phyloP scores from a whole-genome alignment of 2,888 invertebrate species.

The Scaptomyza polygonia region DNA sequence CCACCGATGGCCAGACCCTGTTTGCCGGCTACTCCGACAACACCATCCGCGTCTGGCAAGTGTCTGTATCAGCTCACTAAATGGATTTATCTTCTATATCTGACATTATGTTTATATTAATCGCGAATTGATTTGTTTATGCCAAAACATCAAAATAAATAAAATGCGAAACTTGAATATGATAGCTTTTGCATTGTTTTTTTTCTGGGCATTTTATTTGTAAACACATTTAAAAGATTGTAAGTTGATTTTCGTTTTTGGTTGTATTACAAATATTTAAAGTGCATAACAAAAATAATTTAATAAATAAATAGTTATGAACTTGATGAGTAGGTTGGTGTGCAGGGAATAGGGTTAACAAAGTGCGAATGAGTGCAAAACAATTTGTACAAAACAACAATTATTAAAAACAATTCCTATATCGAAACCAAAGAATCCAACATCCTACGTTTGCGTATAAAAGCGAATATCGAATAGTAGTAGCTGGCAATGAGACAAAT shows the following conservation, averaged over 20 bases:
- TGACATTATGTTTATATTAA: slow-evolving; percentile 48
- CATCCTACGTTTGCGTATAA: slow-evolving; percentile 6
- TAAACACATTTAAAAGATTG: slow-evolving; percentile 60
- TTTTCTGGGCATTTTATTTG: slow-evolving; percentile 55
- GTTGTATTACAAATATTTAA: slow-evolving; percentile 27
- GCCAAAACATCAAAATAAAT: slow-evolving; percentile 40
- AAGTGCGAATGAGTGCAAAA: slow-evolving; percentile 38
- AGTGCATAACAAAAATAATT: slow-evolving; percentile 72
- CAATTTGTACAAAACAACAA: slow-evolving; percentile 67
- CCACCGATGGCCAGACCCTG: slow-evolving; percentile 98
- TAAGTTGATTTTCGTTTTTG: slow-evolving; percentile 20
- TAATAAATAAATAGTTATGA: slow-evolving; percentile 68
- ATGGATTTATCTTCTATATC: slow-evolving; percentile 23
- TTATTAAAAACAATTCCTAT: slow-evolving; percentile 35
- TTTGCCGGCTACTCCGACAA: slow-evolving; percentile 99
- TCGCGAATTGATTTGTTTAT: slow-evolving; percentile 30
- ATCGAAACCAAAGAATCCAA: slow-evolving; percentile 19
- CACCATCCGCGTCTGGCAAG: slow-evolving; percentile 99
- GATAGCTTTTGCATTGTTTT: not conserved
- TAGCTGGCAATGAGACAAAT: slow-evolving; percentile 14
- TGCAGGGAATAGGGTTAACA: slow-evolving; percentile 18
- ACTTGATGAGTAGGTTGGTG: slow-evolving; percentile 30
- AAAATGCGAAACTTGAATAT: slow-evolving; percentile 29
- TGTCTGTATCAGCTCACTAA: slow-evolving; percentile 93
- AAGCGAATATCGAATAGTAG: slow-evolving; percentile 3